A percentile compares a stretch with the other conserved stretches of the same genome.
phyloP scores from a whole-genome alignment of 1,140 invertebrate species.

The Ridgeia piscesae region DNA sequence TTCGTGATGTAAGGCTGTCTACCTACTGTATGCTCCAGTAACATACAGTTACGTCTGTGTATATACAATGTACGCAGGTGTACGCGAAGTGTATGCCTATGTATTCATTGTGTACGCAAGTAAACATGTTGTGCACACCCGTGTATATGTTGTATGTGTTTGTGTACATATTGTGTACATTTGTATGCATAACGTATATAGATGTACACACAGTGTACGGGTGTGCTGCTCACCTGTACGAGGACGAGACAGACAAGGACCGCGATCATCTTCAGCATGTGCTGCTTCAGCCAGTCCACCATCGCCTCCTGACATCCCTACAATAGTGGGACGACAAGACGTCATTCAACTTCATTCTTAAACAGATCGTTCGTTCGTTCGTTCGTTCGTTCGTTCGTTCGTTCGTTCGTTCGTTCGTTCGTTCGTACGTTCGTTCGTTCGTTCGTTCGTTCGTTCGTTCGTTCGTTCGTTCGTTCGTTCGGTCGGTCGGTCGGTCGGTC shows the following conservation, averaged over 20 bases:
- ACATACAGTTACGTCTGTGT: no score
- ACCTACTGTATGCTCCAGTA: no score
- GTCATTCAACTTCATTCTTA: background rate
- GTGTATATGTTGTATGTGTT: no score
- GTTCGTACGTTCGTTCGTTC: background rate
- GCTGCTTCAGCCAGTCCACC: constrained; percentile 15
- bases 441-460: background rate
- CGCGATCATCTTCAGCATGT: constrained; percentile 16
- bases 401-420: background rate
- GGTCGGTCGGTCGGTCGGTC: background rate
- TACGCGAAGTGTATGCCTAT: no score
- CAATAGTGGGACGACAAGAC: background rate
- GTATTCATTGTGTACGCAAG: no score
- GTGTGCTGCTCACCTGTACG: constrained; percentile 14
- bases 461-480: background rate
- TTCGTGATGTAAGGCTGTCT: no score
- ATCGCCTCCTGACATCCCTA: constrained; percentile 23
- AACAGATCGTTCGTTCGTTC: background rate
- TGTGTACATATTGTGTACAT: background rate
- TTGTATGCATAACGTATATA: background rate
- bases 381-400: background rate
- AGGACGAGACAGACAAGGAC: background rate
- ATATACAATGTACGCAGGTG: no score
- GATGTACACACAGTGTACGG: background rate
- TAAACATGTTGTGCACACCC: no score